Evolutionary conservation across 2,797 vertebrate species (phyloP).

Genomic region (Lagocephalus sceleratus): DNA sequence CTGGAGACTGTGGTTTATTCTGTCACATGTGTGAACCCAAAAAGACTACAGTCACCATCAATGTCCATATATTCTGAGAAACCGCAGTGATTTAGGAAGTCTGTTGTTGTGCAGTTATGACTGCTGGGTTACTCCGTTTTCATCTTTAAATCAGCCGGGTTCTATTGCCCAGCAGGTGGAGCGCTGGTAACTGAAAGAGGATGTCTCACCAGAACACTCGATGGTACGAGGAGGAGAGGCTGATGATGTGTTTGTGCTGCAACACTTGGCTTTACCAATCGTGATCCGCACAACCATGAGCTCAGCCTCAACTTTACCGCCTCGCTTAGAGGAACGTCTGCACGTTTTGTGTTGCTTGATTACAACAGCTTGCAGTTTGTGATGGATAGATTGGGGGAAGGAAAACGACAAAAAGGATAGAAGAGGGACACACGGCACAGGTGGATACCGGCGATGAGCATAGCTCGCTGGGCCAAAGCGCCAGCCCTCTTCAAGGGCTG

Average conservation of each 20-base stretch:
- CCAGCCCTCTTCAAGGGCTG: constrained; percentile 61
- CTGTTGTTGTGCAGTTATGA: too few relatives aligned
- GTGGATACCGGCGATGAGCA: constrained; percentile 55
- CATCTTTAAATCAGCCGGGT: too few relatives aligned
- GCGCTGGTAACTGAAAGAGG: constrained; percentile 49
- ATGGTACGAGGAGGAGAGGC: constrained; percentile 33
- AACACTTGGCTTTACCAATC: constrained; percentile 47
- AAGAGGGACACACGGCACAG: constrained; percentile 44
- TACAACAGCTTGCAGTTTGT: constrained; percentile 63
- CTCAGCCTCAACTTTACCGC: constrained; percentile 56
- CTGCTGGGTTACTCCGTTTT: too few relatives aligned
- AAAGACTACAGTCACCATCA: background rate
- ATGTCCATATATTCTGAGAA: too few relatives aligned
- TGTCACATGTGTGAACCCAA: constrained; percentile 39
- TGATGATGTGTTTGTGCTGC: constrained; percentile 34
- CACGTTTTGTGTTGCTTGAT: constrained; percentile 57
- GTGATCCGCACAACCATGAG: constrained; percentile 68
- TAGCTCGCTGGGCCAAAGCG: constrained; percentile 71
- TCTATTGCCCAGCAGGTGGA: constrained; percentile 5
- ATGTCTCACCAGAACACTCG: constrained; percentile 42
- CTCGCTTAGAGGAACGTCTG: constrained; percentile 51
- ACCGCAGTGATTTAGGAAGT: too few relatives aligned
- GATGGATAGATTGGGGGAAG: constrained; percentile 61
- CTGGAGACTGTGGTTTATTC: constrained; percentile 38
- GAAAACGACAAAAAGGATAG: constrained; percentile 42